Evolutionary conservation across 2,797 vertebrate genomes (phyloP).

Genomic region (Pipistrellus nathusii): DNA sequence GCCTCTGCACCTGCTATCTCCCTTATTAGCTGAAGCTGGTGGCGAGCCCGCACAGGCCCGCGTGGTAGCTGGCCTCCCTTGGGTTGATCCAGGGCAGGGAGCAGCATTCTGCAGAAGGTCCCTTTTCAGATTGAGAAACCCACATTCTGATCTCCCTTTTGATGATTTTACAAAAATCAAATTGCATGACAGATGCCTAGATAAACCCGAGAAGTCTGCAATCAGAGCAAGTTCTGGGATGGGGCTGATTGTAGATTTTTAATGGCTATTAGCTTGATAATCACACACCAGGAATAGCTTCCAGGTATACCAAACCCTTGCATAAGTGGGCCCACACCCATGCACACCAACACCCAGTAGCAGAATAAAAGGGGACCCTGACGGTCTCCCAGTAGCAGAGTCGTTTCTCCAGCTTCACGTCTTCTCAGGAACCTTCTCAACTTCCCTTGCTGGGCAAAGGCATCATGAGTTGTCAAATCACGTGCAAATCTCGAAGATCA

Average conservation of each 20-base stretch:
- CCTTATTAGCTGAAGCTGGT: background rate
- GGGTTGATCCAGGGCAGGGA: conserved; percentile 43
- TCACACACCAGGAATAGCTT: conserved; percentile 75
- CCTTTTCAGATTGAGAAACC: conserved; percentile 72
- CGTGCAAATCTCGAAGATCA: conserved; percentile 43
- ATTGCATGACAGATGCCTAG: conserved; percentile 74
- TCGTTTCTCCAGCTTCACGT: conserved; percentile 38
- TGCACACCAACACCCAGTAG: conserved; percentile 56
- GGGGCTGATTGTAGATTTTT: conserved; percentile 72
- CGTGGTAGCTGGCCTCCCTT: background rate
- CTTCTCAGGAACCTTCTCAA: background rate
- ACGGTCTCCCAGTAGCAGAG: conserved; percentile 2
- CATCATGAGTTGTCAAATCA: conserved; percentile 80
- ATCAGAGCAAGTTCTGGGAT: conserved; percentile 76
- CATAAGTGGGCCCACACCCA: conserved; percentile 71
- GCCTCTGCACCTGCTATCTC: background rate
- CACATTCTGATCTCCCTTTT: conserved; percentile 67
- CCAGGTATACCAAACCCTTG: conserved; percentile 79
- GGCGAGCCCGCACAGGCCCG: background rate
- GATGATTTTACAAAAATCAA: conserved; percentile 81
- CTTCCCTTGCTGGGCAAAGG: background rate
- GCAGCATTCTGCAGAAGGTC: conserved; percentile 43
- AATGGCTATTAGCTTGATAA: conserved; percentile 76
- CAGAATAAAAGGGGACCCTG: conserved; percentile 77
- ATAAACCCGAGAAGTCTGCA: conserved; percentile 76